Base-by-base conservation (phyloP, 2,888 invertebrate species). In the Cantharis flavilabris region DNA sequence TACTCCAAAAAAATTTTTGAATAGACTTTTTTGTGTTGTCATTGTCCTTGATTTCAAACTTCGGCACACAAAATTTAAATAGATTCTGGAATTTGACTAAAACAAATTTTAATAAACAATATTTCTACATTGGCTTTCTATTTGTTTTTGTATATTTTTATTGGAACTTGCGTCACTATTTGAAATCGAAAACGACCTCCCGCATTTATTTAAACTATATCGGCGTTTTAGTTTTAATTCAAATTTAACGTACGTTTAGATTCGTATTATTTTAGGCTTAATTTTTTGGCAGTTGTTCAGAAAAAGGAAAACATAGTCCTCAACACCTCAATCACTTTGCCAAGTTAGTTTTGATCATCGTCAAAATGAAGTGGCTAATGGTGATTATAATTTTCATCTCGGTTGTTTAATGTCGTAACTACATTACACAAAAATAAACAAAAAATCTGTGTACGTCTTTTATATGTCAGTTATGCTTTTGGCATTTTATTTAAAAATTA, bases 221-320 rank as follows among this genome's bases (percentile, higher is more conserved):
- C 49, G 49, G 49, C 49, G 49, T n/a, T 49, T 49, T 49, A n/a
- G 7, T 49, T 33, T 49, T 49, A 49, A 49, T 49, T n/a, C 49
- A 49, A 49, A 49, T n/a, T 49, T 49, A 49, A 49, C 49, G 49
- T 49, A n/a, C 49, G 49, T 49, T 49, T 49, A 49, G 49, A 49
- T 49, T 49, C 13, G n/a, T 49, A 49, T 49, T 49, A 49, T 49
- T 49, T 49, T 49, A 49, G 49, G 49, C 49, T 69, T 28, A 69
- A 69, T 69, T 67, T 67, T 73, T 69, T 73, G 73, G 73, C 73
- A 73, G 62, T n/a, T 16, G 49, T 73, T 73, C 73, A 73, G 26
- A 69, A 62, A 63, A 10, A 72, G 13, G 13, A 72, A 64, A 72
- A 64, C 7, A 65, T 28, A 71, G n/a, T 23, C n/a, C 18, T 18